Evolutionary conservation across 2,113 vertebrate species (phyloP).

Genomic region (Regulus satrapa): DNA sequence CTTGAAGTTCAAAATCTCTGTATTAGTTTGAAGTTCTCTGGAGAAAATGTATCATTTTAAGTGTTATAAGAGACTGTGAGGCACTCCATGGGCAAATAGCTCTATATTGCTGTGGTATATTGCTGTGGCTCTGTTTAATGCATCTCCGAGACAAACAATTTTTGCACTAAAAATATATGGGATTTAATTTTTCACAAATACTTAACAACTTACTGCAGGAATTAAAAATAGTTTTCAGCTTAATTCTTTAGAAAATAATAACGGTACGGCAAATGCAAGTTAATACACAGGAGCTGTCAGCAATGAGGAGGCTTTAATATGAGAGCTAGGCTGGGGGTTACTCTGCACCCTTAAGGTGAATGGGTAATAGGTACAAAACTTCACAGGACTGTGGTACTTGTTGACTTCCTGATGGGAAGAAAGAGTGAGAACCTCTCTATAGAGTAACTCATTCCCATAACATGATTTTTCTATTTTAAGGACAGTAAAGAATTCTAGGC

Average conservation of each 20-base stretch:
- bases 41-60: background rate
- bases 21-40: background rate
- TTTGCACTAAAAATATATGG: background rate
- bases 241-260: background rate
- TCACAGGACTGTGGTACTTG: background rate
- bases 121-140: background rate
- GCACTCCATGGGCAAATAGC: background rate
- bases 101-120: background rate
- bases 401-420: background rate
- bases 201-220: background rate
- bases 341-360: background rate
- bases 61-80: background rate
- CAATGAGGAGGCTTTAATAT: background rate
- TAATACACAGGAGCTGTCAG: background rate
- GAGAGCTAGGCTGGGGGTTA: background rate
- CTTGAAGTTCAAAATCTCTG: background rate
- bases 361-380: background rate
- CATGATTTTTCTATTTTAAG: background rate
- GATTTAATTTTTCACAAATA: background rate
- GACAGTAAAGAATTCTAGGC: background rate
- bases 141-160: background rate
- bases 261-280: too few relatives aligned
- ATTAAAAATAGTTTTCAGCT: background rate
- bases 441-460: background rate
- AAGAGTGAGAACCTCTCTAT: background rate